phyloP scores from a whole-genome alignment of 2,797 vertebrate species.

The Typhlichthys subterraneus region DNA sequence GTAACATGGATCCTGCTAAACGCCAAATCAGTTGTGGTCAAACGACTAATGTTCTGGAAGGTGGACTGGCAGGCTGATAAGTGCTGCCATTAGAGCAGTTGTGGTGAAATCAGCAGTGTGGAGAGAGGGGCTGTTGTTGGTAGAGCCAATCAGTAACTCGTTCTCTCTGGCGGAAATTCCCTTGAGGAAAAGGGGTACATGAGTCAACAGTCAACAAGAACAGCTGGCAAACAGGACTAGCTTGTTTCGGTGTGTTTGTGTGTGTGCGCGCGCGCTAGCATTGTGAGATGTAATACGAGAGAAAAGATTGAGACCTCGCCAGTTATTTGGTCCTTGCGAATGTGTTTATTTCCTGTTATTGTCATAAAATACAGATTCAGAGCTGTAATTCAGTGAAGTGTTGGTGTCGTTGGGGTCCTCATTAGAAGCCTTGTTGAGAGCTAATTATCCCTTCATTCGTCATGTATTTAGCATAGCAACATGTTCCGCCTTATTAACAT shows the following conservation, averaged over 20 bases:
- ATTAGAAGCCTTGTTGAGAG: slow-evolving; percentile 62
- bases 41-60: not conserved
- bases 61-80: not conserved
- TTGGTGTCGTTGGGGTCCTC: slow-evolving; percentile 42
- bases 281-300: not conserved
- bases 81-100: slow-evolving; percentile 14
- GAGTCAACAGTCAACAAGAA: slow-evolving; percentile 3
- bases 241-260: not conserved
- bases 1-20: not conserved
- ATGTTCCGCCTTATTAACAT: slow-evolving; percentile 62
- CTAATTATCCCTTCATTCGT: slow-evolving; percentile 65
- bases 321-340: not conserved
- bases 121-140: not conserved
- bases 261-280: not conserved
- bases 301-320: not conserved
- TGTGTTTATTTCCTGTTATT: not conserved
- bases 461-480: slow-evolving; percentile 56
- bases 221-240: not conserved
- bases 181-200: not conserved
- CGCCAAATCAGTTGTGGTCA: slow-evolving; percentile 12
- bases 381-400: slow-evolving; percentile 34
- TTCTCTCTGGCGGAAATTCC: slow-evolving; percentile 16
- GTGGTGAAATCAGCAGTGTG: slow-evolving; percentile 10
- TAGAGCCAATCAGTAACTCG: slow-evolving; percentile 25
- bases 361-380: no score